Evolutionary conservation across 2,797 vertebrate genomes (phyloP).

Genomic region (Leontocebus nigricollis): DNA sequence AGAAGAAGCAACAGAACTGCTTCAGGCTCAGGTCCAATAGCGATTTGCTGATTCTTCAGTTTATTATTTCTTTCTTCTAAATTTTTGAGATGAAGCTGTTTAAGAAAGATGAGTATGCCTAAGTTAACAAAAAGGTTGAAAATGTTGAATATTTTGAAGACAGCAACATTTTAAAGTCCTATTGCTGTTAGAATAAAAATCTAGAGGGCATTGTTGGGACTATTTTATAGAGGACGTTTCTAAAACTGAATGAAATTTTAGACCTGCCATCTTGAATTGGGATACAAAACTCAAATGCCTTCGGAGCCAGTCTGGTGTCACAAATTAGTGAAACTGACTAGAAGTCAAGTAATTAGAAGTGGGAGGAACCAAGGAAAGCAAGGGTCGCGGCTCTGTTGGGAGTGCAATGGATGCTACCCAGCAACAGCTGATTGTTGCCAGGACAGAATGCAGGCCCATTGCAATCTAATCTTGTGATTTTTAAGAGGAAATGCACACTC

Average conservation of each 20-base stretch:
- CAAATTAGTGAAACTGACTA: background rate
- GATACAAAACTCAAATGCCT: background rate
- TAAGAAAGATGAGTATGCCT: background rate
- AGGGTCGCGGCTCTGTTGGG: background rate
- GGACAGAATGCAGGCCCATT: background rate
- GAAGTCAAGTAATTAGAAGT: background rate
- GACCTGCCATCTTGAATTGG: background rate
- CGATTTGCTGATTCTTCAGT: background rate
- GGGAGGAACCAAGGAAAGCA: background rate
- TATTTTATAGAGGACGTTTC: background rate
- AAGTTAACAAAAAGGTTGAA: background rate
- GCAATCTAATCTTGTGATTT: background rate
- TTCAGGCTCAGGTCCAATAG: background rate
- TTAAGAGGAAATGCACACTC: background rate
- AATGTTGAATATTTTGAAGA: slow-evolving; percentile 15
- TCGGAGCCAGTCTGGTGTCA: background rate
- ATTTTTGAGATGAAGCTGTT: background rate
- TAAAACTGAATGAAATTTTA: background rate
- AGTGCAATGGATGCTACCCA: background rate
- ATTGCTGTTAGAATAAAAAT: background rate
- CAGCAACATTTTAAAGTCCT: background rate
- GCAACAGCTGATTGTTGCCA: background rate
- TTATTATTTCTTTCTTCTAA: background rate
- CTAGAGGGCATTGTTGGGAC: background rate
- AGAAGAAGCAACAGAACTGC: background rate